Evolutionary conservation across 2,797 vertebrate species (phyloP).

Genomic region (Myotis vivesi): DNA sequence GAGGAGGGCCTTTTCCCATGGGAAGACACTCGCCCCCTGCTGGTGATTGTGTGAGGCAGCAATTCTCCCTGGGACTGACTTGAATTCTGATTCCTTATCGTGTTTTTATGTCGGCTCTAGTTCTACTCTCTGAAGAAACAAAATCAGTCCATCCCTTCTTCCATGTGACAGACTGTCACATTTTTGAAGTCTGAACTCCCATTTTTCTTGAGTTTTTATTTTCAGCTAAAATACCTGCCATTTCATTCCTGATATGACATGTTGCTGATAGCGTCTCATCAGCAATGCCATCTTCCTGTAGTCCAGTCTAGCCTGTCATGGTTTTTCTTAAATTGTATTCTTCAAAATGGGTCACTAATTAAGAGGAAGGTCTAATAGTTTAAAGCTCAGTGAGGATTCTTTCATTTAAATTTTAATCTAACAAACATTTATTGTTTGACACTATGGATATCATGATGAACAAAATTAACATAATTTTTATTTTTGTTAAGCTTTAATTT

Average conservation of each 20-base stretch:
- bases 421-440: background rate
- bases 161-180: background rate
- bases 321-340: background rate
- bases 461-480: background rate
- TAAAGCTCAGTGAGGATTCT: background rate
- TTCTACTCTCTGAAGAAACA: background rate
- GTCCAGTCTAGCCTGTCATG: background rate
- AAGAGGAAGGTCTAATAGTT: background rate
- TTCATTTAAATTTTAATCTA: conserved; percentile 3
- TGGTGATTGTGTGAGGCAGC: background rate
- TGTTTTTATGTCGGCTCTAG: fast-evolving
- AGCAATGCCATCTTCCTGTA: background rate
- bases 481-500: background rate
- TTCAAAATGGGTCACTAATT: background rate
- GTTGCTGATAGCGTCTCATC: background rate
- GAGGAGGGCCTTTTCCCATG: background rate
- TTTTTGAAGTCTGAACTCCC: background rate
- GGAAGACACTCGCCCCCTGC: background rate
- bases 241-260: background rate
- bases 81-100: background rate
- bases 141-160: background rate
- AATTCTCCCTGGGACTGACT: background rate
- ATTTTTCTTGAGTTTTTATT: background rate
- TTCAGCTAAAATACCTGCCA: background rate
- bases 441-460: background rate